Evolutionary conservation across 2,888 invertebrate genomes (phyloP).

Genomic region (Acanthococcus lagerstroemiae): DNA sequence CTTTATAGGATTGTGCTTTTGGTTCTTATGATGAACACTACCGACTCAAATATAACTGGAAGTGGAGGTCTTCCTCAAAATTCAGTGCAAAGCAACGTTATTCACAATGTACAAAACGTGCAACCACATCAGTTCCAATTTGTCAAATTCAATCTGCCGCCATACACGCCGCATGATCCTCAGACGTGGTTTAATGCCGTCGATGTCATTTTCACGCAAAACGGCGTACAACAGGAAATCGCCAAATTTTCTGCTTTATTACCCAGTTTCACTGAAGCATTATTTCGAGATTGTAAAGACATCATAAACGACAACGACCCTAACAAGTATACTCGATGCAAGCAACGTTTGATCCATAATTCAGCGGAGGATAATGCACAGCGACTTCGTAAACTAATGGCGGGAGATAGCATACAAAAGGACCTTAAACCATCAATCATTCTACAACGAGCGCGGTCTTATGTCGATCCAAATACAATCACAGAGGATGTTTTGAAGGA

Average conservation of each 20-base stretch:
- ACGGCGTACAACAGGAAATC: neutral
- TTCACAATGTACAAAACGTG: neutral
- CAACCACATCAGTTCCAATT: neutral
- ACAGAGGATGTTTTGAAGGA: neutral
- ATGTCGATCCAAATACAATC: neutral
- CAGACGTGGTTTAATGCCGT: neutral
- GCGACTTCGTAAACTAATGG: neutral
- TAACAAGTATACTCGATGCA: neutral
- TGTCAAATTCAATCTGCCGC: neutral
- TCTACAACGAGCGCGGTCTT: neutral
- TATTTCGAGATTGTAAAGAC: neutral
- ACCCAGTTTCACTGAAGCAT: neutral
- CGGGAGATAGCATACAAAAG: neutral
- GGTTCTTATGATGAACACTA: too few species aligned
- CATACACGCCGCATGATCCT: neutral
- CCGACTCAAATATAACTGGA: too few species aligned
- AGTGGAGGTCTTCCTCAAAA: too few species aligned
- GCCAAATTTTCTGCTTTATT: neutral
- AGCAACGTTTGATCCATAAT: neutral
- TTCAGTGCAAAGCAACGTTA: too few species aligned
- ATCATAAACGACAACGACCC: neutral
- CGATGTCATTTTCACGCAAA: neutral
- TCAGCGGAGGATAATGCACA: neutral
- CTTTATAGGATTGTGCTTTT: too few species aligned
- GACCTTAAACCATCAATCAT: neutral